A percentile compares a stretch with the other conserved stretches of the same genome.
Conservation (phyloP, 2,113 vertebrate species). For the Crotalus horridus region DNA sequence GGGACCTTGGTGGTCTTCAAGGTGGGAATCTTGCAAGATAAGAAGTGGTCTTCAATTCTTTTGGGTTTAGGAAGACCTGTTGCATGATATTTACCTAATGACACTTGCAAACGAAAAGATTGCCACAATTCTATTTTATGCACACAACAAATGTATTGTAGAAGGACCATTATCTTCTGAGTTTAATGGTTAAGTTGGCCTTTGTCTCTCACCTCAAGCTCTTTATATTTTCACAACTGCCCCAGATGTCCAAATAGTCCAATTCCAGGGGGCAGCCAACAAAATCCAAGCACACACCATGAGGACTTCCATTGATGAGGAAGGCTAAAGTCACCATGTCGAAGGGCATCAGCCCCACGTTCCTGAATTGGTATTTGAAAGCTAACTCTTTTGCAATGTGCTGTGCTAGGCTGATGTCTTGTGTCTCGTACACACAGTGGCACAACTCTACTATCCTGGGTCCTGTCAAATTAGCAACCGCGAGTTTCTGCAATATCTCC, state of each 20-base stretch:
- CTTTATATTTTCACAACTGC: conserved; percentile 73
- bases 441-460: conserved; percentile 86
- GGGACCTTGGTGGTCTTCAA: neutral
- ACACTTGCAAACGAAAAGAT: neutral
- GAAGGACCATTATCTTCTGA: neutral
- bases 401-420: conserved; percentile 68
- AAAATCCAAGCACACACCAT: conserved; percentile 74
- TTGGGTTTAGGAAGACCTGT: neutral
- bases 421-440: conserved; percentile 80
- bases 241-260: conserved; percentile 75
- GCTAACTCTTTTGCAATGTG: conserved; percentile 61
- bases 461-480: conserved; percentile 74
- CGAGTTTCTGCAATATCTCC: conserved; percentile 68
- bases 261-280: conserved; percentile 80
- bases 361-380: conserved; percentile 75
- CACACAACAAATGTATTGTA: neutral
- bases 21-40: neutral
- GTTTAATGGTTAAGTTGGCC: neutral
- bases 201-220: conserved; percentile 76
- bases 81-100: neutral
- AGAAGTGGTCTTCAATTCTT: neutral
- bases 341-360: conserved; percentile 73
- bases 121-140: neutral
- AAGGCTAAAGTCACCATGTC: conserved; percentile 80
- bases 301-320: conserved; percentile 66